Evolutionary conservation across 2,797 vertebrate genomes (phyloP).

Genomic region (Crocidura indochinensis): DNA sequence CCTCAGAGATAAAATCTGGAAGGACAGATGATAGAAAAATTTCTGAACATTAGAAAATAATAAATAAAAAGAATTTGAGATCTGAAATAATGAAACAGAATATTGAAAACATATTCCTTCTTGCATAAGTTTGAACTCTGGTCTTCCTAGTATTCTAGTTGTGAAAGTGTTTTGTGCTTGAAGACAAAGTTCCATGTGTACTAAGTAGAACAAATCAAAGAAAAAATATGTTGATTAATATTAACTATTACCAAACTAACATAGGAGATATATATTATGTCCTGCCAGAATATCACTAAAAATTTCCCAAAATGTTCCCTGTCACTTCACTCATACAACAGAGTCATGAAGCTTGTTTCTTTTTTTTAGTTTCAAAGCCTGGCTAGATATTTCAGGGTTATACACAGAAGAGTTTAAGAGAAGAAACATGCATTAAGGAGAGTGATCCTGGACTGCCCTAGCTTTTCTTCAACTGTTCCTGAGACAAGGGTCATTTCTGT

Average conservation of each 20-base stretch:
- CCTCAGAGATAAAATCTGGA: neutral
- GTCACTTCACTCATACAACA: neutral
- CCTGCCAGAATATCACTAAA: neutral
- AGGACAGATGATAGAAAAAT: neutral
- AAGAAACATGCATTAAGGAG: neutral
- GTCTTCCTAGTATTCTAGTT: neutral
- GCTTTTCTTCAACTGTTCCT: neutral
- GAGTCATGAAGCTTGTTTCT: neutral
- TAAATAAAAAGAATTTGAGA: neutral
- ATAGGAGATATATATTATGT: neutral
- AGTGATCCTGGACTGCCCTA: neutral
- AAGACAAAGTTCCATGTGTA: neutral
- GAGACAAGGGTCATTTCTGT: too few relatives aligned
- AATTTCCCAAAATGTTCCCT: neutral
- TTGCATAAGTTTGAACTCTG: neutral
- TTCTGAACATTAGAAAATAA: neutral
- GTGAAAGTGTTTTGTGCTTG: neutral
- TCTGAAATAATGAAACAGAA: constrained; percentile 24
- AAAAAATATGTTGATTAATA: neutral
- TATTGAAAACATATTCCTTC: neutral
- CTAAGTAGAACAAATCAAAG: neutral
- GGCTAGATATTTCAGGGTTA: too few relatives aligned
- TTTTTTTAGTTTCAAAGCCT: neutral
- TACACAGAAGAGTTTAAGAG: neutral
- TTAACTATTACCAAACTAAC: neutral